These are phyloP conservation scores for Nannobrachium achirus DNA, from an alignment of 2,113 vertebrate species.

Conservation along the genomic window DNA sequence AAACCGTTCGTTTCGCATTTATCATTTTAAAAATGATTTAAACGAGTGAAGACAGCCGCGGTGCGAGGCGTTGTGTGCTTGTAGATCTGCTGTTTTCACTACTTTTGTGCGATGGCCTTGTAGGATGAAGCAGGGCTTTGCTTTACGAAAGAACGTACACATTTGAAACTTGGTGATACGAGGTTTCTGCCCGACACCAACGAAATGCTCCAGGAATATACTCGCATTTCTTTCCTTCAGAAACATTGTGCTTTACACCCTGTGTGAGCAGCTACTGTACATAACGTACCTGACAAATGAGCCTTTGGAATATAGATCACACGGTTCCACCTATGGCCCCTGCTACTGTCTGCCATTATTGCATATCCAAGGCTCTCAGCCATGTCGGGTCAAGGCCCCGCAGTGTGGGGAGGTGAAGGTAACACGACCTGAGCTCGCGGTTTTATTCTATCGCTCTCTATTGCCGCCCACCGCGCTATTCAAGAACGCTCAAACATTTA, in stretches of 20 bases:
- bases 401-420: conserved; percentile 63
- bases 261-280: conserved; percentile 7
- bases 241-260: conserved; percentile 20
- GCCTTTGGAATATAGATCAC: conserved; percentile 37
- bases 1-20: too few species aligned
- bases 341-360: conserved; percentile 39
- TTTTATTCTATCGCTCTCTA: conserved; percentile 27
- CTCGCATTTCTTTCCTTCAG: background rate
- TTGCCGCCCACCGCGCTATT: conserved; percentile 14
- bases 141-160: too few species aligned
- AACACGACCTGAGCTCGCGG: conserved; percentile 57
- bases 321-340: conserved; percentile 42
- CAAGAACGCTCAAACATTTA: too few species aligned
- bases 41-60: too few species aligned
- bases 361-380: conserved; percentile 51
- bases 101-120: too few species aligned
- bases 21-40: too few species aligned
- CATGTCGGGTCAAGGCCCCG: conserved; percentile 61
- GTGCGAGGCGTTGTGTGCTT: too few species aligned
- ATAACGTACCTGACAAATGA: conserved; percentile 22
- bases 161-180: too few species aligned
- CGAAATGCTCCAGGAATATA: background rate
- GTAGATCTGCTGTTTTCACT: too few species aligned
- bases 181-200: too few species aligned
- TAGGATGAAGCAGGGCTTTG: too few species aligned